Percentiles rank a stretch among this genome's conserved stretches.
These are phyloP conservation scores for Mus spicilegus DNA, from an alignment of 2,113 vertebrate species.

Conservation along the genomic window DNA sequence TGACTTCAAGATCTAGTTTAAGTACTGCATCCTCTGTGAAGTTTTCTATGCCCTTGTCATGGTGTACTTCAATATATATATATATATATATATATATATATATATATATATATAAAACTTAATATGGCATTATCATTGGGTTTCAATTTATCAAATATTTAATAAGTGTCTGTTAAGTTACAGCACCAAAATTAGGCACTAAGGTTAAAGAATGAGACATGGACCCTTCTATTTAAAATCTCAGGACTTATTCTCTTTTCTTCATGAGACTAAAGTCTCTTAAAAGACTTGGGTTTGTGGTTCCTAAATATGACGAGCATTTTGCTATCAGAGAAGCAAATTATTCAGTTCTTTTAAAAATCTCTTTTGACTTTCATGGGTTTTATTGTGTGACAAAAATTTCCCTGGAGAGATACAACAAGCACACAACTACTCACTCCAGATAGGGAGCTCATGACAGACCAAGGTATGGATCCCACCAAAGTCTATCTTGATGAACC, in stretches of 20 bases:
- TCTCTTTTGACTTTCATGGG: neutral
- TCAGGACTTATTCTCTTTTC: neutral
- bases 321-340: neutral
- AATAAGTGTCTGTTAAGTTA: neutral
- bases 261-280: neutral
- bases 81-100: too few relatives aligned
- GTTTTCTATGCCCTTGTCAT: neutral
- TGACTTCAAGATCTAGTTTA: slow-evolving; percentile 37
- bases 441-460: neutral
- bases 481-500: neutral
- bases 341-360: neutral
- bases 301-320: slow-evolving; percentile 31
- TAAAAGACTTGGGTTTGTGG: neutral
- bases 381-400: neutral
- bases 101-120: neutral
- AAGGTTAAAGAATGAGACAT: neutral
- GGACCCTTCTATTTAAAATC: neutral
- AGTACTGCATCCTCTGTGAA: neutral
- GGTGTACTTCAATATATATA: neutral
- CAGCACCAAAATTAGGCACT: neutral
- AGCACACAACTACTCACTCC: neutral
- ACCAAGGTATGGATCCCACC: neutral
- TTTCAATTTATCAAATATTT: neutral
- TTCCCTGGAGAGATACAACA: neutral
- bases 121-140: neutral